Percentiles rank a stretch among this genome's conserved stretches.
These are phyloP conservation scores for Leuctra nigra DNA, from an alignment of 2,888 invertebrate species.

Conservation along the genomic window DNA sequence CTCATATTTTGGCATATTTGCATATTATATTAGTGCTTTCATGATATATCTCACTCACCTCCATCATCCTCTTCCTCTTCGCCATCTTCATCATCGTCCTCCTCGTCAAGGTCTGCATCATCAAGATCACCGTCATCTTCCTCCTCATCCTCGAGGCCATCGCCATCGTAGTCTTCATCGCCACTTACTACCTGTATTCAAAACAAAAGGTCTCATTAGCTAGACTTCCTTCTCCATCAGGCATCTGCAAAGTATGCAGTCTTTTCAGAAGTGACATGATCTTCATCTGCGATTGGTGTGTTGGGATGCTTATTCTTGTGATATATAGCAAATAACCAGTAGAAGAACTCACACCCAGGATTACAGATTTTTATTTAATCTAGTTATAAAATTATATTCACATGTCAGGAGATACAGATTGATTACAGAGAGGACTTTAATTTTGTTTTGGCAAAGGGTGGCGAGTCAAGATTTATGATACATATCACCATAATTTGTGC, in stretches of 20 bases:
- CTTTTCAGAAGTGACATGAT: too few species aligned
- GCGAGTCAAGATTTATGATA: too few species aligned
- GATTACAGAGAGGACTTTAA: too few species aligned
- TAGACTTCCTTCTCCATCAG: not conserved
- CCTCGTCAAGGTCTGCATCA: constrained; percentile 48
- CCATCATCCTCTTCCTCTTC: constrained; percentile 38
- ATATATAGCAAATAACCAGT: too few species aligned
- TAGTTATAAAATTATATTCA: too few species aligned
- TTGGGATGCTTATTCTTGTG: too few species aligned
- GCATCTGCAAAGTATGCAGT: not conserved
- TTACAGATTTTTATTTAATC: too few species aligned
- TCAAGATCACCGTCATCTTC: constrained; percentile 49
- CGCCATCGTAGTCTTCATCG: constrained; percentile 37
- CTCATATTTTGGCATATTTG: not conserved
- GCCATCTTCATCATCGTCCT: constrained; percentile 45
- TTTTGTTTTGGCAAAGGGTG: too few species aligned
- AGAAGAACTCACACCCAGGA: too few species aligned
- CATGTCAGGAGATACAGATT: too few species aligned
- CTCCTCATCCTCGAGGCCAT: constrained; percentile 25
- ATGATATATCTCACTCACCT: constrained; percentile 42
- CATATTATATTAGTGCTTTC: constrained; percentile 37
- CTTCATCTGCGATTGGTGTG: too few species aligned
- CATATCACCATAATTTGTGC: too few species aligned
- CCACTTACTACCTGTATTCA: constrained; percentile 40
- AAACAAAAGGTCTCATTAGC: constrained; percentile 5